Evolutionary conservation across 2,888 invertebrate species (phyloP).

Genomic region (Melanostoma mellinum): DNA sequence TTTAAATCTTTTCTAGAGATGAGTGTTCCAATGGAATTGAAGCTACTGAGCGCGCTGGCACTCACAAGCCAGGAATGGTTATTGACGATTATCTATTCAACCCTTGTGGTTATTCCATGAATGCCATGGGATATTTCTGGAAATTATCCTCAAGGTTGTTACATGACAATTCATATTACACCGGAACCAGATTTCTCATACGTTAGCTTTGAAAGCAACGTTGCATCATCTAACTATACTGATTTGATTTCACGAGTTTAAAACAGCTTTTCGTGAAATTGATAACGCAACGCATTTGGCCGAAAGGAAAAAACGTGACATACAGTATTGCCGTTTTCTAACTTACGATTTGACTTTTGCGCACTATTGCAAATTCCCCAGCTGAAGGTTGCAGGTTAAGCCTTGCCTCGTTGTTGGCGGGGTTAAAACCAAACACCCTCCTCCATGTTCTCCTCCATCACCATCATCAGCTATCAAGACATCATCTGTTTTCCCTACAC

Average conservation of each 20-base stretch:
- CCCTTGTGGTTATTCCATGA: slow-evolving; percentile 99
- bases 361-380: slow-evolving; percentile 86
- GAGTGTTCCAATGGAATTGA: slow-evolving; percentile 90
- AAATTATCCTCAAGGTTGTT: slow-evolving; percentile 86
- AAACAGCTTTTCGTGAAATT: slow-evolving; percentile 88
- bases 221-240: slow-evolving; percentile 89
- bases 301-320: slow-evolving; percentile 88
- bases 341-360: slow-evolving; percentile 97
- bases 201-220: slow-evolving; percentile 96
- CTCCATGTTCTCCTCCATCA: slow-evolving; percentile 47
- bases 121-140: slow-evolving; percentile 87
- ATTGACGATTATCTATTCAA: slow-evolving; percentile 99
- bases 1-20: slow-evolving; percentile 96
- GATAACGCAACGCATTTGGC: slow-evolving; percentile 87
- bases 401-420: slow-evolving; percentile 67
- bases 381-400: slow-evolving; percentile 73
- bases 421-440: slow-evolving; percentile 69
- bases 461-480: slow-evolving; percentile 31
- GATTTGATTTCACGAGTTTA: slow-evolving; percentile 92
- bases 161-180: slow-evolving; percentile 99
- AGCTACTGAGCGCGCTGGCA: slow-evolving; percentile 96
- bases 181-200: slow-evolving; percentile 97
- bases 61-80: slow-evolving; percentile 94
- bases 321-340: slow-evolving; percentile 94
- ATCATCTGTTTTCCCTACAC: slow-evolving; percentile 63